Conservation (phyloP, 2,888 invertebrate species). For the Spisula solida region DNA sequence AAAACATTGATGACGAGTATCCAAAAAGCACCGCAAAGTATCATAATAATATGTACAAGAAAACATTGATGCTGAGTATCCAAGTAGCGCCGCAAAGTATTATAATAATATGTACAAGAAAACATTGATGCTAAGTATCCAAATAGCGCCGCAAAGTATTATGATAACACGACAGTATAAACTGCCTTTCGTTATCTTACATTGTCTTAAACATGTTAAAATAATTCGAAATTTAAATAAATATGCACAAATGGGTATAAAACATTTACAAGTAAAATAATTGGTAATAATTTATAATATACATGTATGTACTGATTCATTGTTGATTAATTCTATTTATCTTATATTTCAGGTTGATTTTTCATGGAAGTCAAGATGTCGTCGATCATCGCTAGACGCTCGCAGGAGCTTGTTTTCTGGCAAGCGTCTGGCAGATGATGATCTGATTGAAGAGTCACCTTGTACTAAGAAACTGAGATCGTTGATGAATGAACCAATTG, state of each 20-base stretch:
- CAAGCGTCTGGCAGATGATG: slow-evolving; percentile 53
- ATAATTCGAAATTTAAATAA: background rate
- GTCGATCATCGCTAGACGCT: slow-evolving; percentile 3
- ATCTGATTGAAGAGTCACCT: slow-evolving; percentile 48
- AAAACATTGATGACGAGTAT: too few species aligned
- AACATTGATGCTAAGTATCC: too few species aligned
- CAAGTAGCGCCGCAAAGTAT: too few species aligned
- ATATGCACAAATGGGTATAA: background rate
- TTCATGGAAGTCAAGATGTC: background rate
- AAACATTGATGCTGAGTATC: too few species aligned
- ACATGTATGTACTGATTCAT: background rate
- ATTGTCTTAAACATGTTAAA: too few species aligned
- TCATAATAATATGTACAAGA: too few species aligned
- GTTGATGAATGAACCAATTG: background rate
- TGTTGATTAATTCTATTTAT: background rate
- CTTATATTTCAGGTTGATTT: background rate
- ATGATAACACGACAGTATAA: background rate
- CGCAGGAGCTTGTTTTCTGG: slow-evolving; percentile 52
- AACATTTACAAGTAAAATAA: background rate
- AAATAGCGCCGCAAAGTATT: too few species aligned
- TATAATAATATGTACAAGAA: too few species aligned
- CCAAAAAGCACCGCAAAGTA: too few species aligned
- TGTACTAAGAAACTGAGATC: slow-evolving; percentile 49
- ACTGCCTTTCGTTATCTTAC: background rate
- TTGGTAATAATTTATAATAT: background rate